Percentiles rank a stretch among this genome's conserved stretches.
Conservation (phyloP, 2,888 invertebrate genomes). For the Ephialtes manifestator region DNA sequence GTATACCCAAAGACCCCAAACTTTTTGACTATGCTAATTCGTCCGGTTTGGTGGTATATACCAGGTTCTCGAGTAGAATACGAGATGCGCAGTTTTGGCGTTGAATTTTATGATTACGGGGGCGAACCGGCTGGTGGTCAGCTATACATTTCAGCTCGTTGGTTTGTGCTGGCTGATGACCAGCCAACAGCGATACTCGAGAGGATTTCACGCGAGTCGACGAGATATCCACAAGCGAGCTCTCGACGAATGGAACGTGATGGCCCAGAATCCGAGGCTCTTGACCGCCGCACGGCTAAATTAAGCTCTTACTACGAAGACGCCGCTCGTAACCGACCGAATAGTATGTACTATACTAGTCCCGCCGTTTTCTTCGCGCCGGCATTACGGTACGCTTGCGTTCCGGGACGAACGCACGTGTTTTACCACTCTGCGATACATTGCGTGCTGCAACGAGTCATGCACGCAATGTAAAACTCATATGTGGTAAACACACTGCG, state of each 20-base stretch:
- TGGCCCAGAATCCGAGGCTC: slow-evolving; percentile 69
- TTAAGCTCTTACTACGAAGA: slow-evolving; percentile 68
- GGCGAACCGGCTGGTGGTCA: slow-evolving; percentile 3
- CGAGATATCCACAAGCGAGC: slow-evolving; percentile 11
- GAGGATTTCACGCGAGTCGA: slow-evolving; percentile 28
- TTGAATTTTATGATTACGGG: slow-evolving; percentile 8
- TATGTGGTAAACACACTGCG: neutral
- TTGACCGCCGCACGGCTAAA: slow-evolving; percentile 65
- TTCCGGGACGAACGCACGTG: slow-evolving; percentile 30
- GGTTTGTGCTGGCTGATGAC: neutral
- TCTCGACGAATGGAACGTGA: slow-evolving; percentile 60
- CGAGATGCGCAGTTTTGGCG: slow-evolving; percentile 5
- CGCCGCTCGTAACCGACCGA: slow-evolving; percentile 49
- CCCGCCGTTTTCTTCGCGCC: neutral
- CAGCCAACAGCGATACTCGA: neutral
- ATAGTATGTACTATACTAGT: slow-evolving; percentile 36
- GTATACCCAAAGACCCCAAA: slow-evolving; percentile 1
- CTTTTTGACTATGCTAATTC: slow-evolving; percentile 15
- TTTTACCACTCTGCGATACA: slow-evolving; percentile 9
- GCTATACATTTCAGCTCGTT: neutral
- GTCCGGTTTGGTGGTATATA: neutral
- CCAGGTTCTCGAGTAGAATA: neutral
- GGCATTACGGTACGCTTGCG: slow-evolving; percentile 44
- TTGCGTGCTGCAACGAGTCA: neutral
- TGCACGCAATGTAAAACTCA: neutral